Base-by-base conservation (phyloP, 2,888 invertebrate genomes). In the Leptopterna dolabrata region DNA sequence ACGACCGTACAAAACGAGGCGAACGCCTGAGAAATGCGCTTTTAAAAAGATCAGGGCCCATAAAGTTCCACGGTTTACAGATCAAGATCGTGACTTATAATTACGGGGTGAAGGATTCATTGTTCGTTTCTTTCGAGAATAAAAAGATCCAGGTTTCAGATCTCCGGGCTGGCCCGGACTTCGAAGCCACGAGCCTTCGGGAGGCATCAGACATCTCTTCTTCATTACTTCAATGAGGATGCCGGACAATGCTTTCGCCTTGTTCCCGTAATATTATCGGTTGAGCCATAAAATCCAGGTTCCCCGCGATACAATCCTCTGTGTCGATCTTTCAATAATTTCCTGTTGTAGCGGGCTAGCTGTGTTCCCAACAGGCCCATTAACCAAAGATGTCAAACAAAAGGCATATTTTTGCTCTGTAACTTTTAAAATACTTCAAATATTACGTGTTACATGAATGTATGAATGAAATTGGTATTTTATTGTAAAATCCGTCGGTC, bases 71-170 rank as follows among this genome's bases (percentile, higher is more conserved):
- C 85, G 85, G 73, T 85, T 84, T 85, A 76, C 76, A 85, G 85
- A 85, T 85, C 85, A 76, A 85, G 76, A 76, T 85, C 85, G 85
- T 85, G 85, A 85, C 85, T 85, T 85, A 85, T 85, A 85, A 85
- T 85, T 85, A 76, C 85, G 55, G 85, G 85, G 47, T 47, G 13
- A 71, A 36, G 47, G 71, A 83, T 83, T 83, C 83, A 83, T 83
- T 83, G 83, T 83, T 83, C 83, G 29, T 51, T 70, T 41, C 71
- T 55, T 71, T 81, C n/a, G 55, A 29, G n/a, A 36, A 73, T 19
- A 41, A 83, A 83, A 83, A 83, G 83, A 83, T 71, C 36, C 19
- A 83, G 41, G 36, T 83, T 71, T 71, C 70, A 83, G 83, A 83
- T 83, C 70, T 73, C 16, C 73, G 73, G 63, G 63, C 51, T 51